phyloP scores from a whole-genome alignment of 1,140 invertebrate genomes.

The Nasonia giraulti region DNA sequence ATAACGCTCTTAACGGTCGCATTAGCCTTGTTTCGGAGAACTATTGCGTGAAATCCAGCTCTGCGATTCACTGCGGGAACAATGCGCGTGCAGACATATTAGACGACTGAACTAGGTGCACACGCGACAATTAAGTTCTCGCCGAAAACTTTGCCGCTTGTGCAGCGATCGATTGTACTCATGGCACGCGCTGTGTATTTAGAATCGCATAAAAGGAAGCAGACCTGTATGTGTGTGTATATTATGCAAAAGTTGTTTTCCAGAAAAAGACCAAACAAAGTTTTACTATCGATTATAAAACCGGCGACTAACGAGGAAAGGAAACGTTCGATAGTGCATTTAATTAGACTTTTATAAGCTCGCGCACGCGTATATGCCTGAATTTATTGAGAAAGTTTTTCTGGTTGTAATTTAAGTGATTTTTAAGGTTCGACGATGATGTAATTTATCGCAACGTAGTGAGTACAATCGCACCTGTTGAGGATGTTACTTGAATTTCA shows the following conservation, averaged over 20 bases:
- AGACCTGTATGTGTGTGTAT: not conserved
- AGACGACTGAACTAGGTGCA: not conserved
- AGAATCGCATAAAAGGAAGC: not conserved
- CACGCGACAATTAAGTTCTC: not conserved
- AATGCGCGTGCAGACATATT: not conserved
- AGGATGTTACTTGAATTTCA: not conserved
- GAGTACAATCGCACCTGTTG: not conserved
- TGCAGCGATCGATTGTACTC: not conserved
- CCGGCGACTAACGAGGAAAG: not conserved
- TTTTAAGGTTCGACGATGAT: not conserved
- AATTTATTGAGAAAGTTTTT: conserved; percentile 5
- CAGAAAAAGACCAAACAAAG: not conserved
- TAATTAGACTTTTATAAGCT: conserved; percentile 19
- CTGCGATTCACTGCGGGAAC: not conserved
- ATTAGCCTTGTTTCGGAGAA: conserved; percentile 13
- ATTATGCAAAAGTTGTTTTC: conserved; percentile 9
- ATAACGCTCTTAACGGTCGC: not conserved
- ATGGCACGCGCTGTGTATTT: not conserved
- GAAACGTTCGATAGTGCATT: not conserved
- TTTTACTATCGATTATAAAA: conserved; percentile 6
- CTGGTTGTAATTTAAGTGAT: not conserved
- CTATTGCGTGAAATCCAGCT: not conserved
- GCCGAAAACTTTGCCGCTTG: conserved; percentile 8
- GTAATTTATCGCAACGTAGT: not conserved
- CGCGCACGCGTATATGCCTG: not conserved